Evolutionary conservation across 2,113 vertebrate species (phyloP).

Genomic region (Antechinus stuartii): DNA sequence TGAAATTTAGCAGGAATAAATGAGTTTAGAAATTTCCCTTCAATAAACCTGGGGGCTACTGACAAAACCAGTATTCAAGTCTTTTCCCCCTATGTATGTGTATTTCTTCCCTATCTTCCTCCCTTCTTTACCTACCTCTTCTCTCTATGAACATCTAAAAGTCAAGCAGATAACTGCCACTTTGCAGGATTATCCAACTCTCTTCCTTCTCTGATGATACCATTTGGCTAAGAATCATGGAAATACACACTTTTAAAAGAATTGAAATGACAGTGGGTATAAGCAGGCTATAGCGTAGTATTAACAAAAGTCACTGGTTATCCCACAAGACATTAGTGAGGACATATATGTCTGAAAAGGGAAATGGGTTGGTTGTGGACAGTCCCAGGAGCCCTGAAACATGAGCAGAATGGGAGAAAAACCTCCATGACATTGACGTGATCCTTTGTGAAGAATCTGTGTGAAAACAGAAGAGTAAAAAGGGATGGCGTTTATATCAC

Average conservation of each 20-base stretch:
- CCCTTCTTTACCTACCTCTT: not conserved
- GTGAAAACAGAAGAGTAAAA: not conserved
- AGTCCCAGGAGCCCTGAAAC: not conserved
- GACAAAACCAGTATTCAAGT: not conserved
- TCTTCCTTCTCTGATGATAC: not conserved
- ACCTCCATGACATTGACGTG: not conserved
- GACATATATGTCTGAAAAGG: not conserved
- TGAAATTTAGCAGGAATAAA: not conserved
- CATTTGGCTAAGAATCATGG: not conserved
- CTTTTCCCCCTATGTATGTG: not conserved
- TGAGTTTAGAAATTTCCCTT: not conserved
- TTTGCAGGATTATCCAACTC: not conserved
- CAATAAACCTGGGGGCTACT: not conserved
- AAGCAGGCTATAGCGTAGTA: not conserved
- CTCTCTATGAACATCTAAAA: not conserved
- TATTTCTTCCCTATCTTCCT: not conserved
- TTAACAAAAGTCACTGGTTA: not conserved
- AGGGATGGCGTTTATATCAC: not conserved
- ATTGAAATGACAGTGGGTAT: not conserved
- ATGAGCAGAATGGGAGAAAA: not conserved
- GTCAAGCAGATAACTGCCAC: not conserved
- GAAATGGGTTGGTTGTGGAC: not conserved
- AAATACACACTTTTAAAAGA: not conserved
- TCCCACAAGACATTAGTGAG: not conserved
- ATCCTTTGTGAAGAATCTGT: not conserved